phyloP scores from a whole-genome alignment of 1,140 invertebrate species.

The Drepana arcuata region DNA sequence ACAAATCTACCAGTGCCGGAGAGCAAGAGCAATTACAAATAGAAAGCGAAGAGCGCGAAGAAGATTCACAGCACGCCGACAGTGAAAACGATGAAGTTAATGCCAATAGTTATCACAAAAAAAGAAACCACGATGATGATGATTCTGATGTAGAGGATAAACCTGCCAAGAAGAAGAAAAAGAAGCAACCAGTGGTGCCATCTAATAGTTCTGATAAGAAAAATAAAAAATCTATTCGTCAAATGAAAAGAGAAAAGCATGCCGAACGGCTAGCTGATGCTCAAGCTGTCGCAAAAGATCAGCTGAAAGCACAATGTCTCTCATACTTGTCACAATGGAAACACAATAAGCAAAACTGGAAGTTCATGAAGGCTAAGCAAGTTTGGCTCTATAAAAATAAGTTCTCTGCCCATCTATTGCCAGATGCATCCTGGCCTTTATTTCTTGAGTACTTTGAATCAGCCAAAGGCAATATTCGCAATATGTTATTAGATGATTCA shows the following conservation, averaged over 20 bases:
- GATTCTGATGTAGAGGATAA: slow-evolving; percentile 33
- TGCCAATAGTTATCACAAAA: too few relatives aligned
- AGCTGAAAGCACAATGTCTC: slow-evolving; percentile 65
- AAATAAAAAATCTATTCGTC: slow-evolving; percentile 59
- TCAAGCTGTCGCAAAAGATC: slow-evolving; percentile 46
- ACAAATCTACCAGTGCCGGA: too few relatives aligned
- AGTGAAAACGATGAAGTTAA: slow-evolving; percentile 3
- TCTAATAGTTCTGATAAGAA: slow-evolving; percentile 37
- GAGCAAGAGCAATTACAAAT: slow-evolving; percentile 11
- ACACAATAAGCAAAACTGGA: slow-evolving; percentile 78
- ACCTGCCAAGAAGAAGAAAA: slow-evolving; percentile 52
- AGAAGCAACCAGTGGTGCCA: slow-evolving; percentile 28
- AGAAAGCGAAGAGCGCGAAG: slow-evolving; percentile 15
- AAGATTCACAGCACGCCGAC: background rate
- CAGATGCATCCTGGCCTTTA: slow-evolving; percentile 74
- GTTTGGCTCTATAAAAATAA: slow-evolving; percentile 81
- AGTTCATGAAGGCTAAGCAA: slow-evolving; percentile 83
- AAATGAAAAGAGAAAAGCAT: slow-evolving; percentile 63
- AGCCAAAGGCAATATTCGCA: slow-evolving; percentile 76
- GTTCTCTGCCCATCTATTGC: slow-evolving; percentile 73
- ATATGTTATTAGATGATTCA: slow-evolving; percentile 74
- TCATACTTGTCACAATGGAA: slow-evolving; percentile 80
- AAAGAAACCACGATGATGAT: slow-evolving; percentile 18
- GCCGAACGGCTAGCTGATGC: slow-evolving; percentile 50
- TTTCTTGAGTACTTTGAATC: slow-evolving; percentile 81